A percentile compares a stretch with the other conserved stretches of the same genome.
Evolutionary conservation across 2,113 vertebrate genomes (phyloP).

Genomic region (Labeo rohita): DNA sequence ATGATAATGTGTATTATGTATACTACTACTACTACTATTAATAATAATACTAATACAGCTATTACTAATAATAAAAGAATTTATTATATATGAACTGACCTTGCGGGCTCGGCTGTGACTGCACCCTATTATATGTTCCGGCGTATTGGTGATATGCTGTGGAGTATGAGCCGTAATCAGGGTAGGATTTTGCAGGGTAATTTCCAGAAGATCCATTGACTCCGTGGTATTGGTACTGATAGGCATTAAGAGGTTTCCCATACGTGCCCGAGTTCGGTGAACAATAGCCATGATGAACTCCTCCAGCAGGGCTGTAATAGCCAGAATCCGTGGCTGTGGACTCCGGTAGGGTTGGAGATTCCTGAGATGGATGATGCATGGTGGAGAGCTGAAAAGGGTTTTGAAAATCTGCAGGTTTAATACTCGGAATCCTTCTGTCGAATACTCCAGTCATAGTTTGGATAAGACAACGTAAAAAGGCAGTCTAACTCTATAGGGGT

Average conservation of each 20-base stretch:
- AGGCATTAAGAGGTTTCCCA: constrained; percentile 92
- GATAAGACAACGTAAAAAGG: constrained; percentile 73
- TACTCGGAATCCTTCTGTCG: constrained; percentile 92
- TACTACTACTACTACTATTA: not conserved
- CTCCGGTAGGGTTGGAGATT: constrained; percentile 97
- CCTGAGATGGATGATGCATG: constrained; percentile 90
- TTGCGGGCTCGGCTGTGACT: constrained; percentile 87
- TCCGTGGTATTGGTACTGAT: constrained; percentile 95
- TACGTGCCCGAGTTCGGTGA: constrained; percentile 93
- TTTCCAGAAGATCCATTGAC: constrained; percentile 88
- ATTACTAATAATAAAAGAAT: not conserved
- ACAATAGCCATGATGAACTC: constrained; percentile 92
- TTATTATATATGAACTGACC: constrained; percentile 72
- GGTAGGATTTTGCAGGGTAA: constrained; percentile 92
- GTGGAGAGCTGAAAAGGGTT: constrained; percentile 90
- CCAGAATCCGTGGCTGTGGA: constrained; percentile 97
- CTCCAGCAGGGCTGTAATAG: constrained; percentile 93
- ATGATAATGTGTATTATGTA: not conserved
- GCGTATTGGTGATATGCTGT: constrained; percentile 92
- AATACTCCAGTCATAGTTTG: constrained; percentile 96
- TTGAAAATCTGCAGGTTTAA: constrained; percentile 91
- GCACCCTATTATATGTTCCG: constrained; percentile 91
- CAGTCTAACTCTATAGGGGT: constrained; percentile 65
- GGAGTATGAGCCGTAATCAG: constrained; percentile 88
- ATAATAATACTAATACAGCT: constrained; percentile 16